phyloP scores from a whole-genome alignment of 2,888 invertebrate species.

The Melipona bicolor region DNA sequence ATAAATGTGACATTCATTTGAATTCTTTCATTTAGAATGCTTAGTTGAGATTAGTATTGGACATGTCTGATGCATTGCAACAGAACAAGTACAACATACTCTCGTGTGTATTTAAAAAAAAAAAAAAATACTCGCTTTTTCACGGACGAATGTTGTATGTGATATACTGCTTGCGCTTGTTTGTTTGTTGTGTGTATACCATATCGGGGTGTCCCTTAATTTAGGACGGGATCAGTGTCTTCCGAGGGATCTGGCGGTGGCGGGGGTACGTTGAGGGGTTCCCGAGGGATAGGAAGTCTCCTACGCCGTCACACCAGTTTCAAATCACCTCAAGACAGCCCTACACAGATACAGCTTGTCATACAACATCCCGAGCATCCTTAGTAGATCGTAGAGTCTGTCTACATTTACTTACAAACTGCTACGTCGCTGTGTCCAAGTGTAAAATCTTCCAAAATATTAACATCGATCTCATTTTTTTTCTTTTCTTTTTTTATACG shows the following conservation, averaged over 20 bases:
- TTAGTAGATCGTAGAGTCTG: slow-evolving; percentile 72
- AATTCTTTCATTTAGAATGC: slow-evolving; percentile 11
- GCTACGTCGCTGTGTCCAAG: slow-evolving; percentile 45
- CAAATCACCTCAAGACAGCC: slow-evolving; percentile 84
- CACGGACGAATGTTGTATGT: slow-evolving; percentile 54
- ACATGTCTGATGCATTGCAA: slow-evolving; percentile 34
- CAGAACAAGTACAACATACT: slow-evolving; percentile 9
- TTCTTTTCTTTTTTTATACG: not conserved
- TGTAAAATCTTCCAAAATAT: slow-evolving; percentile 22
- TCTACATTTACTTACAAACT: slow-evolving; percentile 54
- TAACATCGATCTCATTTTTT: slow-evolving; percentile 45
- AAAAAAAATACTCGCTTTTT: slow-evolving; percentile 9
- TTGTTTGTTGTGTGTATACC: slow-evolving; percentile 81
- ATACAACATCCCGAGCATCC: slow-evolving; percentile 84
- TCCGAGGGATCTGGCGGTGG: slow-evolving; percentile 84
- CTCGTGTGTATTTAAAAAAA: not conserved
- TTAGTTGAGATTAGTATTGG: slow-evolving; percentile 29
- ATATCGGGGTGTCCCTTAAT: slow-evolving; percentile 83
- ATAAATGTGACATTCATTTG: not conserved
- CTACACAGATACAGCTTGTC: slow-evolving; percentile 83
- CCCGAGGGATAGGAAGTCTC: slow-evolving; percentile 83
- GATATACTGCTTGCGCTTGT: slow-evolving; percentile 68
- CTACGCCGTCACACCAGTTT: slow-evolving; percentile 84
- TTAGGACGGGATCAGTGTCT: slow-evolving; percentile 84
- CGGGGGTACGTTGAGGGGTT: slow-evolving; percentile 83